Evolutionary conservation across 2,113 vertebrate species (phyloP), one percentile per base, ranked within the genome.

Genomic region (Euleptes europaea): DNA sequence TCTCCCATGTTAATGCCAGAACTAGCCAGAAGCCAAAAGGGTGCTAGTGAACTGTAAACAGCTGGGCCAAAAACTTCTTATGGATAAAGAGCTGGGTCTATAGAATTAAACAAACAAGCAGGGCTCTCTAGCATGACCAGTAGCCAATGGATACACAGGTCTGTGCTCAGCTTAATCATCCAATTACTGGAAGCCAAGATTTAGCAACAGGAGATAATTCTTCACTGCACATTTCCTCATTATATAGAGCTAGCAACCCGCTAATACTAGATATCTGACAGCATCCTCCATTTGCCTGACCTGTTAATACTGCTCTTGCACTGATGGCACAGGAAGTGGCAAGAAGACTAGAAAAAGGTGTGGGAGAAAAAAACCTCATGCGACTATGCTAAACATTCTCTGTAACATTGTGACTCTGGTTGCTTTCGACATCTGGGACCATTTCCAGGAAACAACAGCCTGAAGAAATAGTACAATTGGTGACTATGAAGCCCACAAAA

Each of bases 401-500:
- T 0, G 28, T 40, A 10, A 79, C 74, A 0, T n/a, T 73, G 7
- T 86, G 6, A 31, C 88, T 75, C 78, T 84, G 15, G 13, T 60
- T 83, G 47, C 38, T 63, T 23, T 86, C 51, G 75, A 26, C 42
- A 21, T 83, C 78, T 71, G 82, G 57, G 71, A 78, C 19, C 47
- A 31, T 76, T 91, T 91, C 75, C 85, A 88, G 74, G 65, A 71
- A 84, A 63, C 51, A 83, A 66, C 31, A 85, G 69, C 47, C 65
- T n/a, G 28, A 90, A 74, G 82, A 84, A 86, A 89, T 15, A 84
- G 73, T 42, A 40, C 83, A 73, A 65, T 71, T 76, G 90, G 28
- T 81, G 85, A 65, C 67, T 89, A 86, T 63, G 21, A 93, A 87
- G 71, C 85, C 42, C 72, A 91, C 74, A 44, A 86, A 91, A 66